Evolutionary conservation across 2,888 invertebrate genomes (phyloP), one percentile per base, ranked within the genome.

Genomic region (Linnaemya vulpina): DNA sequence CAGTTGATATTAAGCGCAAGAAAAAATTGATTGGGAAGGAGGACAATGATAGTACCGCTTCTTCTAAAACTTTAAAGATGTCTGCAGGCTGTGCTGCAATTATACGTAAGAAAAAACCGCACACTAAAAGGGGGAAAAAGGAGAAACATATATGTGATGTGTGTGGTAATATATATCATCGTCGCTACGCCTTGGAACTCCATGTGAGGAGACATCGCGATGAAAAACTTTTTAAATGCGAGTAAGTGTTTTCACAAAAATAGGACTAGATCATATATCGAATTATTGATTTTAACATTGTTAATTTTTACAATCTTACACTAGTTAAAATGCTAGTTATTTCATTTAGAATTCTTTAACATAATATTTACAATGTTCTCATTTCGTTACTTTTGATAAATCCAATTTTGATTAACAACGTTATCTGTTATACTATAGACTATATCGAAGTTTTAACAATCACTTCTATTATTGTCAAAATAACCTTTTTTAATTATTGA

Each of bases 151-250:
- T 91, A 17, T 92, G 92, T 83, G 90, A 91, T 17, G 86, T 92
- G 9, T 92, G 92, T 79, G 92, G 92, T 3, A 92, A 92, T 79
- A 89, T 88, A 0, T 92, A 92, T 86, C 89, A 90, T 9, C 89
- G 91, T 3, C 91, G 92, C 58, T 92, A 91, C 82, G 90, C 91
- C 0, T 85, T 93, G 20, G 92, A 91, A 63, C 89, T 90, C 0
- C 92, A 93, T 81, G 91, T 92, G 91, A 88, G 92, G 43, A 88
- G 92, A 20, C 93, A 92, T 88, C 90, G 90, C 22, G 89, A 91
- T 49, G 92, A 92, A 62, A 90, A 90, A 43, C 91, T 91, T 0
- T 92, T 89, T 73, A 90, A 90, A 75, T 92, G 92, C 91, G 91
- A 92, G 92, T 92, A 87, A 87, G 90, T 88, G 5, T n/a, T 15